These are phyloP conservation scores for Saccostrea echinata DNA, from an alignment of 1,140 invertebrate species.

Conservation along the genomic window DNA sequence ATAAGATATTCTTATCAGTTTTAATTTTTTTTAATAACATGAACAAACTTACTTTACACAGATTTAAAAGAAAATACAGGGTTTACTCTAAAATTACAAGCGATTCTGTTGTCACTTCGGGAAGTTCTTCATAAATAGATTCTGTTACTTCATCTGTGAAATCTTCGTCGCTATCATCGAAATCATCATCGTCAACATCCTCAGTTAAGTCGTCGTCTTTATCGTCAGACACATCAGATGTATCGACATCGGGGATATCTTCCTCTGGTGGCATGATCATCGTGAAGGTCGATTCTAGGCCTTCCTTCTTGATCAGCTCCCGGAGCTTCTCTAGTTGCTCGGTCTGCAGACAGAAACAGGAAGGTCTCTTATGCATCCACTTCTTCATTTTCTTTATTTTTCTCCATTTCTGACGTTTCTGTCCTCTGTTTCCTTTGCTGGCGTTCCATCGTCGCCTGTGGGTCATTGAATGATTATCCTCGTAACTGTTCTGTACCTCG, in stretches of 20 bases:
- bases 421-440: background rate
- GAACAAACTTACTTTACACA: background rate
- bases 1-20: background rate
- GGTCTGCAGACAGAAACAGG: slow-evolving; percentile 16
- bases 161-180: background rate
- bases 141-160: background rate
- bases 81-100: background rate
- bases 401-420: slow-evolving; percentile 18
- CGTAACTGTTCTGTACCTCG: background rate
- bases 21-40: background rate
- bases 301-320: slow-evolving; percentile 19
- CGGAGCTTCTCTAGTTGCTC: slow-evolving; percentile 16
- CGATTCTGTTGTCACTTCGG: background rate
- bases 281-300: background rate
- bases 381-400: slow-evolving; percentile 10
- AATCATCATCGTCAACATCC: background rate
- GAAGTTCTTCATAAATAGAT: background rate
- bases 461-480: background rate
- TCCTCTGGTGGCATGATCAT: slow-evolving; percentile 3
- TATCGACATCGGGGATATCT: background rate
- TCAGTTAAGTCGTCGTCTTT: background rate
- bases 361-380: background rate
- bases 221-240: background rate
- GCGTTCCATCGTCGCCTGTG: background rate
- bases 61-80: background rate